Conservation (phyloP, 2,113 vertebrate species). For the Perca fluviatilis region DNA sequence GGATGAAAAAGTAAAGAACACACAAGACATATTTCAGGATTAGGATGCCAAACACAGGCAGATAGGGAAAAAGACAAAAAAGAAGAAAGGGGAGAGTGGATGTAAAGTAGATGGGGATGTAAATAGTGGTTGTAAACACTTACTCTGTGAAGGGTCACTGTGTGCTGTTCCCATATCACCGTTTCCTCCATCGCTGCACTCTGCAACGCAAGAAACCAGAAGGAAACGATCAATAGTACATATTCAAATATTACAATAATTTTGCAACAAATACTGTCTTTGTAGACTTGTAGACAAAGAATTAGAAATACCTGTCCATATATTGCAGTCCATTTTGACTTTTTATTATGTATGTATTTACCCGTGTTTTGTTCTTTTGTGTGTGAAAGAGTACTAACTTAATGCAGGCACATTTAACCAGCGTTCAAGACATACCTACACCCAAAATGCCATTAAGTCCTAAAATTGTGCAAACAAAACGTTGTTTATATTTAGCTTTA, state of each 20-base stretch:
- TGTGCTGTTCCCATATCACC: slow-evolving; percentile 99
- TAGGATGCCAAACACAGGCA: slow-evolving; percentile 40
- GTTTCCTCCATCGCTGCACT: slow-evolving; percentile 99
- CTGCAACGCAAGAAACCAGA: slow-evolving; percentile 80
- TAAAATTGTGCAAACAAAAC: neutral
- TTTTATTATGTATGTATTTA: neutral
- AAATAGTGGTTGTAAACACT: slow-evolving; percentile 74
- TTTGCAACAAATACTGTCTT: neutral
- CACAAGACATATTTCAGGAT: slow-evolving; percentile 23
- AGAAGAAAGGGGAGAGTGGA: slow-evolving; percentile 38
- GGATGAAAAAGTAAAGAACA: slow-evolving; percentile 45
- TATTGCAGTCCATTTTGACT: neutral
- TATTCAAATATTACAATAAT: neutral
- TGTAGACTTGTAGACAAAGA: no score
- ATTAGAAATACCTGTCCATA: neutral
- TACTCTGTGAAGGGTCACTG: slow-evolving; percentile 99
- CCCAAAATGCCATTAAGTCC: neutral
- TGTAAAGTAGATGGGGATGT: neutral
- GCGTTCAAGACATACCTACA: neutral
- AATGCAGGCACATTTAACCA: neutral
- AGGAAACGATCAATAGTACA: slow-evolving; percentile 20
- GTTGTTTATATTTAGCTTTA: neutral
- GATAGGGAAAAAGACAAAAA: slow-evolving; percentile 28
- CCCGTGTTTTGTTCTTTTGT: neutral
- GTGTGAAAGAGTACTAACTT: neutral